Evolutionary conservation across 2,888 invertebrate genomes (phyloP).

Genomic region (Julus scandinavius): DNA sequence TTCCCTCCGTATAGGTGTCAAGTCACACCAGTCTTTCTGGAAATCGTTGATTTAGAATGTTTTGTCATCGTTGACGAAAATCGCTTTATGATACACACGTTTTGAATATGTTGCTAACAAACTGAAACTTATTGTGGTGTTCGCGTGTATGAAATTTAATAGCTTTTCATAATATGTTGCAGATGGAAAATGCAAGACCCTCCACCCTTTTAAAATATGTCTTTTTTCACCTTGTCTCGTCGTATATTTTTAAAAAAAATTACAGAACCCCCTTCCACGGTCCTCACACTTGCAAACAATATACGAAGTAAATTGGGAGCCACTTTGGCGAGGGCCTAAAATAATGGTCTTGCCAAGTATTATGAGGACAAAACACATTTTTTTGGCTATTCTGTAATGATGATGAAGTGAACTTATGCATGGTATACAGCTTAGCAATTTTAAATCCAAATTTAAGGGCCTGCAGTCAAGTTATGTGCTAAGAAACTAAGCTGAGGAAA

Average conservation of each 20-base stretch:
- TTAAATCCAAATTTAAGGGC: conserved; percentile 45
- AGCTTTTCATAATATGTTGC: conserved; percentile 26
- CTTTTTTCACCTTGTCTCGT: not conserved
- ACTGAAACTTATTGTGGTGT: conserved; percentile 20
- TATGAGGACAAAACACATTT: not conserved
- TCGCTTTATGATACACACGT: conserved; percentile 17
- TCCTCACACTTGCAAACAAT: not conserved
- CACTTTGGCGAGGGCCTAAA: conserved; percentile 24
- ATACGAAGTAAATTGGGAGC: conserved; percentile 8
- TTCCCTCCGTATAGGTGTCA: not conserved
- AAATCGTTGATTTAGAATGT: conserved; percentile 39
- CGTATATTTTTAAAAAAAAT: not conserved
- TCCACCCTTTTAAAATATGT: conserved; percentile 32
- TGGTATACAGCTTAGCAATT: conserved; percentile 23
- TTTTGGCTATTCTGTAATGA: conserved; percentile 26
- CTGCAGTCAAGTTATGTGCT: not conserved
- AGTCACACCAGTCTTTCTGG: conserved; percentile 6
- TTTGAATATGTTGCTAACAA: conserved; percentile 43
- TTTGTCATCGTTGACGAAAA: conserved; percentile 25
- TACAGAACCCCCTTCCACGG: not conserved
- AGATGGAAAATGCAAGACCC: conserved; percentile 17
- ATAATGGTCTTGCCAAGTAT: conserved; percentile 21
- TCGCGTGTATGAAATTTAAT: conserved; percentile 11
- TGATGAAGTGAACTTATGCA: conserved; percentile 37
- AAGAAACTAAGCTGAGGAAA: not conserved